Evolutionary conservation across 2,797 vertebrate genomes (phyloP).

Genomic region (Linurgus olivaceus): DNA sequence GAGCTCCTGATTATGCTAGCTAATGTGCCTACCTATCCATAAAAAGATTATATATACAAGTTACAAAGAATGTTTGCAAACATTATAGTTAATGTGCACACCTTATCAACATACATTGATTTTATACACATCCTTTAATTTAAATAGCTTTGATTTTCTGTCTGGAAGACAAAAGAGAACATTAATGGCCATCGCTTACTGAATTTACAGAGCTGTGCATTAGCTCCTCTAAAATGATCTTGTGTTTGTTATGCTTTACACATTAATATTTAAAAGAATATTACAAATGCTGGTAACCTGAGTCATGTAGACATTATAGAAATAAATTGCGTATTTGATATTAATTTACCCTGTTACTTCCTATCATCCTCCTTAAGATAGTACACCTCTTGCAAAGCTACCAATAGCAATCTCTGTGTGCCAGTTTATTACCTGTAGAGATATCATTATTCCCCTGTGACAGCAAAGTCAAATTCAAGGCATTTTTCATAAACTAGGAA

Average conservation of each 20-base stretch:
- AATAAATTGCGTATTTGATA: slow-evolving; percentile 44
- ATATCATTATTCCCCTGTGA: slow-evolving; percentile 65
- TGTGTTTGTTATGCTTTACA: slow-evolving; percentile 48
- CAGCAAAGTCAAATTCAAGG: slow-evolving; percentile 64
- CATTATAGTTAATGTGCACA: slow-evolving; percentile 56
- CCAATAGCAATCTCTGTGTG: slow-evolving; percentile 12
- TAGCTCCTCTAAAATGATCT: slow-evolving; percentile 59
- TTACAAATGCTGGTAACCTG: slow-evolving; percentile 5
- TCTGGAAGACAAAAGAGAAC: slow-evolving; percentile 73
- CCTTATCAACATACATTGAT: slow-evolving; percentile 72
- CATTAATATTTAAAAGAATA: slow-evolving; percentile 47
- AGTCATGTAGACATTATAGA: slow-evolving; percentile 4
- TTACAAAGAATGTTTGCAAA: slow-evolving; percentile 59
- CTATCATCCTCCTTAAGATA: slow-evolving; percentile 14
- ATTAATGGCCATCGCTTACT: slow-evolving; percentile 65
- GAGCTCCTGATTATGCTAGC: neutral
- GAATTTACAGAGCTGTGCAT: slow-evolving; percentile 70
- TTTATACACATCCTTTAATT: slow-evolving; percentile 74
- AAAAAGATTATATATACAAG: slow-evolving; percentile 17
- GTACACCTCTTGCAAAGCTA: slow-evolving; percentile 21
- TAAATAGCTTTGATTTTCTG: slow-evolving; percentile 80
- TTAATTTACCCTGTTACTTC: slow-evolving; percentile 38
- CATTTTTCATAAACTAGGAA: slow-evolving; percentile 60
- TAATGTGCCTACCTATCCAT: neutral
- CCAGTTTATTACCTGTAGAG: slow-evolving; percentile 59